These are phyloP conservation scores for Branchinecta sandiegonensis DNA, from an alignment of 2,888 invertebrate species.

Conservation along the genomic window DNA sequence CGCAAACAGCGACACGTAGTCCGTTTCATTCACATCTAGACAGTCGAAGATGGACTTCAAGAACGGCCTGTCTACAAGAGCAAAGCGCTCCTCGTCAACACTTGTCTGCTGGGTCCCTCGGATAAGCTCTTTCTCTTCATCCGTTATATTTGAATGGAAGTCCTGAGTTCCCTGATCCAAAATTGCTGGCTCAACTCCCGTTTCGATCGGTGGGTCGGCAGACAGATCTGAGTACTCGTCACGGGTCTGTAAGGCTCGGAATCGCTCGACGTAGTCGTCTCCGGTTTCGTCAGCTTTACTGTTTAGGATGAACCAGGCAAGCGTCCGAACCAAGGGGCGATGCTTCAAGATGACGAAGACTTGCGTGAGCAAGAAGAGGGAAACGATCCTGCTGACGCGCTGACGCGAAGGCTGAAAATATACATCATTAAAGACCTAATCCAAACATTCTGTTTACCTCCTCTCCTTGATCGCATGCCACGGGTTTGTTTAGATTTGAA, in stretches of 20 bases:
- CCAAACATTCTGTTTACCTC: no score
- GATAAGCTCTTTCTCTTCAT: conserved; percentile 72
- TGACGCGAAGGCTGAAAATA: conserved; percentile 33
- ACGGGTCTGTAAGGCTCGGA: conserved; percentile 16
- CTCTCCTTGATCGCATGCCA: no score
- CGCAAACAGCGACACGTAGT: conserved; percentile 81
- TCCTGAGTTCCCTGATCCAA: conserved; percentile 22
- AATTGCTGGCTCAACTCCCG: conserved; percentile 2
- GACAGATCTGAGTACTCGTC: neutral
- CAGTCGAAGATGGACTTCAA: conserved; percentile 74
- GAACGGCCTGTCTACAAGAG: conserved; percentile 25
- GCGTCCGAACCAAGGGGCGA: conserved; percentile 69
- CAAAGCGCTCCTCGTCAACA: conserved; percentile 18
- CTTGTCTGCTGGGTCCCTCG: conserved; percentile 32
- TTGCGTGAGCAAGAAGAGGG: conserved; percentile 79
- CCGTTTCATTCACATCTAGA: conserved; percentile 77
- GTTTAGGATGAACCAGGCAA: conserved; percentile 79
- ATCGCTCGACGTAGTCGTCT: conserved; percentile 24
- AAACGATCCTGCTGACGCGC: conserved; percentile 74
- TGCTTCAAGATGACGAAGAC: conserved; percentile 89
- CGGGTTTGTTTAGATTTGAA: no score
- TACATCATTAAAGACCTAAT: no score
- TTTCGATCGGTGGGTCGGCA: neutral
- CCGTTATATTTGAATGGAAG: conserved; percentile 63
- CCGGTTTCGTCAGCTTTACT: conserved; percentile 42